Base-by-base conservation (phyloP, 2,888 invertebrate species). In the Proisotoma minuta region DNA sequence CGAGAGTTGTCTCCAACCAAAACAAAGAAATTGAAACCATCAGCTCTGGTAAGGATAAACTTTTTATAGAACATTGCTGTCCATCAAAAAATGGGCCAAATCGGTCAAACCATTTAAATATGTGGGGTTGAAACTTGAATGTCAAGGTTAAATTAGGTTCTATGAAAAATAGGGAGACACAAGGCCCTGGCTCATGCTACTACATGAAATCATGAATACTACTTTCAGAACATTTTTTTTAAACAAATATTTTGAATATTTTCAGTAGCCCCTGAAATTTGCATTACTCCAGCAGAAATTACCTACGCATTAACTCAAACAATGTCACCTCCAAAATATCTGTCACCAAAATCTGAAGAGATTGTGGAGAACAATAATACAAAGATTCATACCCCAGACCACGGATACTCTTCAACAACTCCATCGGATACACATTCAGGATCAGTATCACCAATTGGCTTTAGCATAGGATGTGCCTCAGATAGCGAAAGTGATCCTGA, bases 401-500 rank as follows among this genome's bases (percentile, higher is more conserved):
- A 5, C 8, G 54, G 54, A 18, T 54, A 54, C 23, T 27, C 39
- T 2, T 54, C 54, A 5, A 54, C 20, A 18, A 39, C 54, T 4
- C 20, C 54, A 18, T 54, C 54, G 3, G 54, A 54, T 23, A 39
- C 4, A 2, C 12, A 34, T 24, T 59, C 62, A 10, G 60, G 60
- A 3, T 52, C 66, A 20, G 59, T 52, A 4, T 65, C 59, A 3
- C 54, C 64, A 4, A 70, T 70, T 52, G 65, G 68, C 1, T 70
- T 73, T 39, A 62, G 60, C 28, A 63, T 71, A 53, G 71, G 71
- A 27, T 68, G 67, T 39, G 56, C 56, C 34, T 71, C 71, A 1
- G 66, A 66, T 23, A 64, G 64, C 53, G 71, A 71, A 22, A 64
- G 62, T 52, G 71, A 68, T 15, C 34, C 34, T 15, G 34, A 34